Base-by-base conservation (phyloP, 2,113 vertebrate genomes). In the Anser brachyrhynchus region DNA sequence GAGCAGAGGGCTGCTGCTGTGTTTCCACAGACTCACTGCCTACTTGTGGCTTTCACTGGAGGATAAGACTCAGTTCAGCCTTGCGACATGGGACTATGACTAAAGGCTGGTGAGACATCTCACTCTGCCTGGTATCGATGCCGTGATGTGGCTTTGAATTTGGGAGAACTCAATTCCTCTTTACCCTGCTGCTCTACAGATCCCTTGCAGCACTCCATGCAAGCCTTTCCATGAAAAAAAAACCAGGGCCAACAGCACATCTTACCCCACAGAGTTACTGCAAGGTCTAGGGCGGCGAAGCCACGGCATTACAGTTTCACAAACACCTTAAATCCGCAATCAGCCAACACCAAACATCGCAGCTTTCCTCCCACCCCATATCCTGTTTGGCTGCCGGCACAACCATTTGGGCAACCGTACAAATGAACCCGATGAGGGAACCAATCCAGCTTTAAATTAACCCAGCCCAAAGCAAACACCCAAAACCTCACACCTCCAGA, bases 11-110 rank as follows among this genome's bases (percentile, higher is more conserved):
- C 22, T 31, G 4, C 26, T 88, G 55, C 26, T 44, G 7, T 41
- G 28, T 22, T 35, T 74, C 25, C 0, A 0, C 6, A 7, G 59
- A 52, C 13, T 64, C 12, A 1, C 4, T 39, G 20, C 35, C 49
- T 58, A 22, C 41, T 66, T 28, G 37, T 2, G 2, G 51, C 44
- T 92, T 94, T 81, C 73, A 31, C 28, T 74, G 52, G 14, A 74
- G 71, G 37, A 84, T 13, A 25, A 74, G 44, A 55, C 58, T 66
- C 20, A 55, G 58, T 20, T 84, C 54, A 84, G 61, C 20, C 28
- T 80, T 87, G 66, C 29, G 0, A 89, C 70, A 93, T 11, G 81
- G 26, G 43, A 64, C 29, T 19, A 43, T 51, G 65, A 64, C 25
- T 78, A 92, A 91, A 72, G 57, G 26, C 52, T 49, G 54, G 73